phyloP scores from a whole-genome alignment of 2,113 vertebrate species.

The Benitochromis conjunctus region DNA sequence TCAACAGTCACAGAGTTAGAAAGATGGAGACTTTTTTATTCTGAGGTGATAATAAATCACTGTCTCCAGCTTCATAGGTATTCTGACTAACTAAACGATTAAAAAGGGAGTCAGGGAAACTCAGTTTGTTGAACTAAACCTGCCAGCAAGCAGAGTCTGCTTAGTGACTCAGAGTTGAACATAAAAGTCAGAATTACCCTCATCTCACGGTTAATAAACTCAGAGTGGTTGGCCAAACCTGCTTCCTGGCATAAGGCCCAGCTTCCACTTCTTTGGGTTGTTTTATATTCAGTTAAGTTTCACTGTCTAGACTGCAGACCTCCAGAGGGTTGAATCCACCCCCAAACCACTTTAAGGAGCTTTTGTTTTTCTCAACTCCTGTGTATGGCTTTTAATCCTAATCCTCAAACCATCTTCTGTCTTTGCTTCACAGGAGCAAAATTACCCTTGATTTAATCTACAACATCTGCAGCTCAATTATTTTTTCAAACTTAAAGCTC shows the following conservation, averaged over 20 bases:
- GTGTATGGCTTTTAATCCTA: constrained; percentile 22
- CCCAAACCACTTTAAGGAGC: neutral
- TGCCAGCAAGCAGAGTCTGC: neutral
- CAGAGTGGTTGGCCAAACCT: neutral
- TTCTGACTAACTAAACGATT: neutral
- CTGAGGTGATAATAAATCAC: neutral
- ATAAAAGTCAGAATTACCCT: neutral
- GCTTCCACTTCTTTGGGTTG: neutral
- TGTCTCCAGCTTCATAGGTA: neutral
- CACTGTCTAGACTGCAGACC: neutral
- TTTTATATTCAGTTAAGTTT: constrained; percentile 9
- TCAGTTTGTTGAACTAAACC: neutral
- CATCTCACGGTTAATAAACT: neutral
- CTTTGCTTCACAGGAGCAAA: constrained; percentile 69
- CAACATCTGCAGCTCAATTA: neutral
- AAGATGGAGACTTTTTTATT: neutral
- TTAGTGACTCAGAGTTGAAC: neutral
- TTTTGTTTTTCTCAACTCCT: neutral
- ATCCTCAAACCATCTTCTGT: constrained; percentile 57
- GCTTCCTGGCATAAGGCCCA: neutral
- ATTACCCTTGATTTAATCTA: constrained; percentile 55
- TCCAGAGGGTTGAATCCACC: neutral
- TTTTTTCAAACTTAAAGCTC: neutral
- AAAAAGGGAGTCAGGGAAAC: neutral
- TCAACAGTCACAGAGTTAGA: neutral